Base-by-base conservation (phyloP, 2,113 vertebrate species). In the Psophia crepitans region DNA sequence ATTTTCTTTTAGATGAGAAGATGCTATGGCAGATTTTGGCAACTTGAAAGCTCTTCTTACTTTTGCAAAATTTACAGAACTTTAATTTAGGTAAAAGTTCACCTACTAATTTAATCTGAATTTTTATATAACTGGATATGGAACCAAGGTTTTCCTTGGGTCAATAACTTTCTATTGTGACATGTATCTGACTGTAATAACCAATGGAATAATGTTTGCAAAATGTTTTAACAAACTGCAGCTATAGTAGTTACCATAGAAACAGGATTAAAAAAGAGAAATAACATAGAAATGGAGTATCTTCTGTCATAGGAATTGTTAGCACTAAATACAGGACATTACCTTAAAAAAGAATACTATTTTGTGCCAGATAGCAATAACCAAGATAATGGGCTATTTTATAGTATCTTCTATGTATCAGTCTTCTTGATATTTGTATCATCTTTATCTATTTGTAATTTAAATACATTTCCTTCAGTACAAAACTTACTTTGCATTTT, bases 181-280 rank as follows among this genome's bases (percentile, higher is more conserved):
- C 8, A 27, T 14, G 4, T 63, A 74, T 86, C 80, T 80, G 49
- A 69, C 80, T 89, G 53, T 44, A 71, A 65, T 54, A 87, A 84
- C 13, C 9, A 35, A 41, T 7, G 65, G 26, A 79, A 43, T 56
- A 60, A 89, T 16, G 32, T 44, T 83, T 84, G 33, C 44, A 19
- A 88, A 88, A 64, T 6, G 5, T 83, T 79, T 66, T 61, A 66
- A 49, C 21, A 91, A 91, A 35, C 32, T 75, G 7, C 41, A 76
- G 60, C 46, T 91, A 24, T 60, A 57, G n/a, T 56, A 82, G 84
- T 95, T 91, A 46, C 93, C 53, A 92, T 89, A 93, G 94, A 86
- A 93, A 95, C 90, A 93, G 65, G 32, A 84, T 39, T 89, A 12
- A 74, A 56, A 87, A 92, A 32, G 17, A 81, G 64, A 93, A 80